These are phyloP conservation scores for Apis mellifera DNA, from an alignment of 1,140 invertebrate genomes.

Conservation along the genomic window Amel_HAv3.1 CM009939.2:5055501-5056000, in stretches of 20 bases:
- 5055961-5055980: not conserved
- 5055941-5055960: not conserved
- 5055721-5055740: not conserved
- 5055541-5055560: no score
- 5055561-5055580: no score
- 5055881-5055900: conserved; percentile 35
- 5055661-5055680: no score
- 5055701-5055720: not conserved
- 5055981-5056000: not conserved
- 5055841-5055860: not conserved
- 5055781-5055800: conserved; percentile 30
- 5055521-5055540: not conserved
- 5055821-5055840: conserved; percentile 18
- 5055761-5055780: conserved; percentile 23
- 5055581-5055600: no score
- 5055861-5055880: not conserved
- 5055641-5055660: no score
- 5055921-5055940: not conserved
- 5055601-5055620: no score
- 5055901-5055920: conserved; percentile 11
- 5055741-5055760: conserved; percentile 32
- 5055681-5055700: no score
- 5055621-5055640: no score
- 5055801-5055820: conserved; percentile 18
- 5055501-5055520: conserved; percentile 4